phyloP scores from a whole-genome alignment of 2,113 vertebrate genomes.

The Hippocampus abdominalis region DNA sequence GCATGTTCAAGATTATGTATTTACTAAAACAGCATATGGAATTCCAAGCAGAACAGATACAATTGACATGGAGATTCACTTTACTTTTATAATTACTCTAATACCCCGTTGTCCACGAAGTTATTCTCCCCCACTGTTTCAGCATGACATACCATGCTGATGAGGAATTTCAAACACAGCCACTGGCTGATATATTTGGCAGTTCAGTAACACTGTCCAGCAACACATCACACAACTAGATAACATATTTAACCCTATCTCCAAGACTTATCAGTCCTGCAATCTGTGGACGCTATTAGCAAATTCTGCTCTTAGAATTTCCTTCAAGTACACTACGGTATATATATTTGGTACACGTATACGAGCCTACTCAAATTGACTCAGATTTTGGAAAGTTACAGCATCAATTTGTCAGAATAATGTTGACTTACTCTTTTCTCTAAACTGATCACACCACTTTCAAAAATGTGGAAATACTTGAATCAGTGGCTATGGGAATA shows the following conservation, averaged over 20 bases:
- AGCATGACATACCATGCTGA: neutral
- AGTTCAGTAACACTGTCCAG: neutral
- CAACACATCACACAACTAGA: neutral
- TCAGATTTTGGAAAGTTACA: neutral
- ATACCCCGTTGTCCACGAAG: neutral
- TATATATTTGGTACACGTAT: too few relatives aligned
- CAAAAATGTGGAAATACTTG: neutral
- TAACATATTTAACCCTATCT: neutral
- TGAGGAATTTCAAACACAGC: constrained; percentile 3
- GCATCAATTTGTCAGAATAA: neutral
- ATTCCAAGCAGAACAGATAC: neutral
- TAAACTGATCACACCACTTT: neutral
- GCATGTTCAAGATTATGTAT: neutral
- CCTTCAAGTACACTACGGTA: neutral
- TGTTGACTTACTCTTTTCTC: neutral
- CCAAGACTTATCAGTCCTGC: too few relatives aligned
- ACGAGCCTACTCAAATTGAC: too few relatives aligned
- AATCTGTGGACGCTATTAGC: neutral
- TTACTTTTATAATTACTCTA: too few relatives aligned
- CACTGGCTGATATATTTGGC: neutral
- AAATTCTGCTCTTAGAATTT: neutral
- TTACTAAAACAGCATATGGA: neutral
- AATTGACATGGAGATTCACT: neutral
- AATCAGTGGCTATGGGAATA: neutral
- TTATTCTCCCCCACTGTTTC: neutral